Conservation (phyloP, 2,113 vertebrate genomes). For the Beaufortia kweichowensis region DNA sequence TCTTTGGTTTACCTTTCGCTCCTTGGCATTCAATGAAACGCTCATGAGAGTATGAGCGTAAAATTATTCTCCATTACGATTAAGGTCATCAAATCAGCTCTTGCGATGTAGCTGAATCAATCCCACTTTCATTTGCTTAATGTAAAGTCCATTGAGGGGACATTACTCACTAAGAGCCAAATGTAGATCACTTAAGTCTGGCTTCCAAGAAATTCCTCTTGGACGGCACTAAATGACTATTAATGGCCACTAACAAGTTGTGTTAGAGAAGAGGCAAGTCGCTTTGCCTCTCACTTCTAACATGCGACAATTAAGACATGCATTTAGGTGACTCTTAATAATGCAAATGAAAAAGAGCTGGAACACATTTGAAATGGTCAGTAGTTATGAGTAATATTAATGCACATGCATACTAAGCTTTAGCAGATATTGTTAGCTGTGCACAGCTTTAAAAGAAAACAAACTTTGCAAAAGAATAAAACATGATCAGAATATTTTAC, state of each 20-base stretch:
- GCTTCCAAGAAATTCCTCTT: slow-evolving; percentile 57
- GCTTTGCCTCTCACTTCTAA: slow-evolving; percentile 1
- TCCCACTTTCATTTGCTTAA: slow-evolving; percentile 66
- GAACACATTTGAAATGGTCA: background rate
- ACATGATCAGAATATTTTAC: too few species aligned
- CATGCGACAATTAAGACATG: slow-evolving; percentile 28
- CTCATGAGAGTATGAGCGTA: slow-evolving; percentile 48
- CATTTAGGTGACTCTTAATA: slow-evolving; percentile 9
- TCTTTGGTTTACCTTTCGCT: slow-evolving; percentile 1
- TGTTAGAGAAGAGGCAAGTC: slow-evolving; percentile 38
- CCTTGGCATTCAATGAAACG: slow-evolving; percentile 45
- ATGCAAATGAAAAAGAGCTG: background rate
- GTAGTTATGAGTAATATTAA: background rate
- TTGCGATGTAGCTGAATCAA: slow-evolving; percentile 60
- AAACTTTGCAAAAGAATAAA: too few species aligned
- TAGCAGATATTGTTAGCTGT: too few species aligned
- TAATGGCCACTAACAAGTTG: slow-evolving; percentile 53
- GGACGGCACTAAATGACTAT: slow-evolving; percentile 60
- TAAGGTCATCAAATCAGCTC: slow-evolving; percentile 63
- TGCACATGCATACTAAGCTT: too few species aligned
- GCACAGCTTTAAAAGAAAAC: too few species aligned
- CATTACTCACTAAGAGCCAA: slow-evolving; percentile 57
- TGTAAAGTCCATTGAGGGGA: slow-evolving; percentile 59
- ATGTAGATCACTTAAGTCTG: slow-evolving; percentile 55
- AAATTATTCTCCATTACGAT: slow-evolving; percentile 60